Base-by-base conservation (phyloP, 2,113 vertebrate species). In the Saguinus midas region DNA sequence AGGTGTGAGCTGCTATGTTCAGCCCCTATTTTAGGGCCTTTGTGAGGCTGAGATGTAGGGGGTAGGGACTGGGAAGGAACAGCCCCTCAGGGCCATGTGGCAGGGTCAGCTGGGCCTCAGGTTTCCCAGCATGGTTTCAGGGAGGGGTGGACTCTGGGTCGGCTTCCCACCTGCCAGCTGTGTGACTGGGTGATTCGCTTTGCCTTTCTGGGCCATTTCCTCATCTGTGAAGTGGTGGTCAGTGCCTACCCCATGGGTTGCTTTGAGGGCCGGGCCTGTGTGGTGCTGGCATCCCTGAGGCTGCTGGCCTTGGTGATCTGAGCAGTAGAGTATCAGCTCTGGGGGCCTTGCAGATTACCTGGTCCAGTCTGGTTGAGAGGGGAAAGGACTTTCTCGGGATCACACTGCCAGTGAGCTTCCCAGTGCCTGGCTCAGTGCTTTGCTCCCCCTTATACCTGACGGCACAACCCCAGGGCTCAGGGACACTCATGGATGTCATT, bases 181-280 rank as follows among this genome's bases (percentile, higher is more conserved):
- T 81, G 73, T 50, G 66, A 23, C 37, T 7, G n/a, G 45, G 29
- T 10, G 8, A 27, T 72, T 66, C 0, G 10, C 85, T 40, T 57
- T 37, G 11, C 32, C 55, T 81, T 23, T 52, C 72, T 61, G 78
- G 55, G 32, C 61, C 2, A 8, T 16, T 45, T 20, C 76, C 50
- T 78, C 55, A 5, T 66, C 45, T 48, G 45, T 43, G 13, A 84
- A 89, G n/a, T 7, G 16, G 52, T 13, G 2, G 18, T 6, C 21
- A 32, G 61, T 5, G 5, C 27, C 79, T 2, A 9, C n/a, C 40
- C 27, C 37, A 50, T 3, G 43, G n/a, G 55, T 32, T 5, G 20
- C 9, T 3, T 0, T 6, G 18, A 57, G 48, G 6, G 50, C 1
- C 4, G 1, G 0, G 0, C 21, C 55, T 17, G 1, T 32, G 72